Base-by-base conservation (phyloP, 2,888 invertebrate species). In the Acrocyrtus sp. region DNA sequence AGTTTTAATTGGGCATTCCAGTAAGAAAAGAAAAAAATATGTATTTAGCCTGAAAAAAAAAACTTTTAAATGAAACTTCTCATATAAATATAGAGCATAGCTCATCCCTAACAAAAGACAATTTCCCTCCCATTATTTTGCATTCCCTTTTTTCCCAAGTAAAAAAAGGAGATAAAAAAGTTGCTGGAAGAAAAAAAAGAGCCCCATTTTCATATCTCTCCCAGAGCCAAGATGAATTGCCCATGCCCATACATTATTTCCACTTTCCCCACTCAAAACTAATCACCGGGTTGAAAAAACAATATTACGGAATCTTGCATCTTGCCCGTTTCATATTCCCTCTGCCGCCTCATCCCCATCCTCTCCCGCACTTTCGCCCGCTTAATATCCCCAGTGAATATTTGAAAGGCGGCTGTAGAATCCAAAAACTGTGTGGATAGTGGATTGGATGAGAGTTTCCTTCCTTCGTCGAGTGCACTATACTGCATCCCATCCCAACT, bases 241-340 rank as follows among this genome's bases (percentile, higher is more conserved):
- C 34, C 34, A 34, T 34, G 12, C 34, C 22, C 57, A 34, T 26
- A n/a, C n/a, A 21, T 51, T 41, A 22, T 60, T 39, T 34, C 27
- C 27, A 22, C 29, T 29, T 50, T 41, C 41, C 61, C 53, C 21
- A 69, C 53, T 69, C 60, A 54, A 69, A 69, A 69, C 68, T 69
- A 69, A 69, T 69, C 68, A 69, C 68, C 53, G 51, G 45, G 43
- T 54, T 54, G 61, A 54, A 69, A n/a, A n/a, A 69, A 69, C 61
- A 69, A 69, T 61, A 69, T 69, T 60, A 69, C 45, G 51, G 57
- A 57, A 24, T 41, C 56, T 41, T 39, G 58, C 41, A 17, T 69
- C 12, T 34, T 34, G n/a, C 6, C 24, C 24, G 48, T 58, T 58
- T 69, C 60, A 68, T 50, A 60, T 54, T n/a, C n/a, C 54, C 15